These are phyloP conservation scores for Erebia ligea DNA, from an alignment of 2,888 invertebrate species.

Conservation along the genomic window DNA sequence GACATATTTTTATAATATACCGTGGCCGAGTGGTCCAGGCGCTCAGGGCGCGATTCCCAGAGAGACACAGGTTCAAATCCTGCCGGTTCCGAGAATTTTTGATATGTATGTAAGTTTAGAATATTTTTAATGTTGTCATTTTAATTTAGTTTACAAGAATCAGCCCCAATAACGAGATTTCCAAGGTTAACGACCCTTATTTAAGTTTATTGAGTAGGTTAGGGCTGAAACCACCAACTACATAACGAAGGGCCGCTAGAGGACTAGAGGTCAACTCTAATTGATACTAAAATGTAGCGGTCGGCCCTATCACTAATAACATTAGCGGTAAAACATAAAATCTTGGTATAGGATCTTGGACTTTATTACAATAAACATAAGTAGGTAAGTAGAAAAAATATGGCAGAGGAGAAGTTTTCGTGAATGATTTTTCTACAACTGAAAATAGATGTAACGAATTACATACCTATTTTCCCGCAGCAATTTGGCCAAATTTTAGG, in stretches of 20 bases:
- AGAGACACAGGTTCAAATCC: no score
- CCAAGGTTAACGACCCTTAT: not conserved
- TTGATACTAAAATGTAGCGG: slow-evolving; percentile 27
- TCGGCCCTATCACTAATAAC: slow-evolving; percentile 21
- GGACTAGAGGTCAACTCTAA: slow-evolving; percentile 21
- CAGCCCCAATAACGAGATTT: not conserved
- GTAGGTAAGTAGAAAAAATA: not conserved
- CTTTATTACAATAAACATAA: not conserved
- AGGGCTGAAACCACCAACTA: slow-evolving; percentile 5
- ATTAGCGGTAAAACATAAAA: slow-evolving; percentile 1
- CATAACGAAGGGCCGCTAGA: slow-evolving; percentile 3
- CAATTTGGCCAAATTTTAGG: slow-evolving; percentile 13
- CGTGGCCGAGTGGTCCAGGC: no score
- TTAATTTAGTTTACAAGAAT: no score
- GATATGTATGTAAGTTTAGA: no score
- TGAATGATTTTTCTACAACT: slow-evolving; percentile 9
- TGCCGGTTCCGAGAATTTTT: no score
- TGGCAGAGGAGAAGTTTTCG: not conserved
- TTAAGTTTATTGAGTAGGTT: slow-evolving; percentile 9
- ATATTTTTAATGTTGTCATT: not conserved
- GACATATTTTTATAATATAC: no score
- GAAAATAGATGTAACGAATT: slow-evolving; percentile 21
- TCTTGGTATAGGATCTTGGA: slow-evolving; percentile 1
- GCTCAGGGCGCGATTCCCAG: no score
- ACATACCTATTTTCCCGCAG: slow-evolving; percentile 11